phyloP scores from a whole-genome alignment of 2,113 vertebrate species.

The Pitta sordida region DNA sequence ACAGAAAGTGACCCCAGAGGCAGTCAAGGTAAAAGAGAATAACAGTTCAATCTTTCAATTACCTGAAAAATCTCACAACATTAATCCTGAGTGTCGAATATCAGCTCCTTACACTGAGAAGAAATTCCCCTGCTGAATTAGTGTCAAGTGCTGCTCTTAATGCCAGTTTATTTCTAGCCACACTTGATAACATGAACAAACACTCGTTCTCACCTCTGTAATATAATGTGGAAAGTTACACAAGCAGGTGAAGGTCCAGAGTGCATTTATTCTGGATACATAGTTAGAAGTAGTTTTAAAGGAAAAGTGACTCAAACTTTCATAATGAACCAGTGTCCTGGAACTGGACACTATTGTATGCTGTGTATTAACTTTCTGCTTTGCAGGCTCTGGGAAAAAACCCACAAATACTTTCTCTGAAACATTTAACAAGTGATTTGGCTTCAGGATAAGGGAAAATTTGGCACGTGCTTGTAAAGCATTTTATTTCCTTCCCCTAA shows the following conservation, averaged over 20 bases:
- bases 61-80: background rate
- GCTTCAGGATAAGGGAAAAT: background rate
- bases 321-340: background rate
- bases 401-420: fast-evolving
- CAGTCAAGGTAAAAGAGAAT: background rate
- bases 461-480: background rate
- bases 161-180: background rate
- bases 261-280: background rate
- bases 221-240: background rate
- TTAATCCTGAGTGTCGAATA: background rate
- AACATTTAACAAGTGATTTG: background rate
- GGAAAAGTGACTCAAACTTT: background rate
- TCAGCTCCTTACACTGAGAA: background rate
- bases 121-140: slow-evolving; percentile 1
- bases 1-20: background rate
- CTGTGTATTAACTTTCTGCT: background rate
- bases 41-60: background rate
- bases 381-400: background rate
- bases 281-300: background rate
- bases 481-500: background rate
- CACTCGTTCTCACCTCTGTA: fast-evolving
- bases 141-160: background rate
- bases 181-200: background rate
- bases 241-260: background rate
- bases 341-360: background rate